Conservation (phyloP, 2,888 invertebrate genomes). For the Protodeltote pygarga region DNA sequence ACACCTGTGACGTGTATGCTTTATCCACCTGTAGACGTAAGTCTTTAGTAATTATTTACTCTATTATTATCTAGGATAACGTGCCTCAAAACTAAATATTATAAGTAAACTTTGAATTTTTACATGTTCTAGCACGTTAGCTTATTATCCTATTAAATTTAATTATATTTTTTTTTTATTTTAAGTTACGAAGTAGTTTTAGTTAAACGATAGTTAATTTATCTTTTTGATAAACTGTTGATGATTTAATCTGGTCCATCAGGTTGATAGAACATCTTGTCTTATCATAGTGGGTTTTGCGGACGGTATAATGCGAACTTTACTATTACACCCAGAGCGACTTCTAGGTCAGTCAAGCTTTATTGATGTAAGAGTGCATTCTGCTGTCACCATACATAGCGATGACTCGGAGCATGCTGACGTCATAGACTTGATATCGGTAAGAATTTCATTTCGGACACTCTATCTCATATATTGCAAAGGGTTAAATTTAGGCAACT, state of each 20-base stretch:
- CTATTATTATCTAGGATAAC: no score
- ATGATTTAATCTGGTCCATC: no score
- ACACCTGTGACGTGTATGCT: slow-evolving; percentile 86
- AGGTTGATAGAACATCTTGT: slow-evolving; percentile 89
- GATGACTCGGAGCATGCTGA: slow-evolving; percentile 69
- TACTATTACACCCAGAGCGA: slow-evolving; percentile 72
- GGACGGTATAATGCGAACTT: slow-evolving; percentile 90
- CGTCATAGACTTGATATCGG: slow-evolving; percentile 73
- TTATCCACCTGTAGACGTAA: slow-evolving; percentile 91
- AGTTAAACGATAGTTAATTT: no score
- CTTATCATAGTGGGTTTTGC: slow-evolving; percentile 90
- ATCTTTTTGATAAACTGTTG: no score
- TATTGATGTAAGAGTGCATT: slow-evolving; percentile 70
- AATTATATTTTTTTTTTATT: no score
- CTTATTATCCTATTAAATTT: no score
- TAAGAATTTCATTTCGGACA: slow-evolving; percentile 37
- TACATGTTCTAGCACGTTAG: no score
- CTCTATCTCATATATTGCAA: not conserved
- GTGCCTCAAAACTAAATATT: no score
- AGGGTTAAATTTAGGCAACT: not conserved
- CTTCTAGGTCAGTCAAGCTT: slow-evolving; percentile 53
- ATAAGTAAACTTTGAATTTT: no score
- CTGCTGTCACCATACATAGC: slow-evolving; percentile 74
- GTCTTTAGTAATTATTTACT: no score
- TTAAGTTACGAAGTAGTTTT: no score